Evolutionary conservation across 2,888 invertebrate genomes (phyloP), one percentile per base, ranked within the genome.

Genomic region (Ryuthela nishihirai): DNA sequence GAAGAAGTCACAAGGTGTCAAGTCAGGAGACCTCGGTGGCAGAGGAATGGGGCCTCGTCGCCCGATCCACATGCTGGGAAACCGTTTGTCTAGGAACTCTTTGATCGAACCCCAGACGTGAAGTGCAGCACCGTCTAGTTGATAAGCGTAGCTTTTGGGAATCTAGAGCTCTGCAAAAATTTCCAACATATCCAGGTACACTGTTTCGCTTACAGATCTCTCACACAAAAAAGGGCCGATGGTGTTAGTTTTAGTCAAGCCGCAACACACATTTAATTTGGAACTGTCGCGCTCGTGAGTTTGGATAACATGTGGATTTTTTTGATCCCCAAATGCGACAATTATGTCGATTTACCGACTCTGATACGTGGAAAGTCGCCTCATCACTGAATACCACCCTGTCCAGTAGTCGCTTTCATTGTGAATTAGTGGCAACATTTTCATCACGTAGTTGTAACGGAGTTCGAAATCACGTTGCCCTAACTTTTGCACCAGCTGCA

Each of bases 201-300:
- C 24, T 9, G 21, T 21, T 41, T 4, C 15, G 7, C 23, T 41
- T 23, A 41, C 41, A 23, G 24, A 23, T 10, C 41, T 9, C 41
- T 41, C 41, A 6, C 21, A 41, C 12, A 60, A 54, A 23, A 45
- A 35, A 43, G 42, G 20, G 26, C 58, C 29, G 68, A 63, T 2
- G 70, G 70, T 42, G 69, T 69, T 4, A 34, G 23, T 24, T 23
- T 12, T 9, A 20, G 4, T 7, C 2, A 52, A n/a, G 12, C 45
- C 53, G 9, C 18, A 53, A 38, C 45, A 44, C 23, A 54, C 40
- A 36, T 54, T 54, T 9, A 56, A 10, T 50, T 56, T 50, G 20
- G 39, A 39, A 15, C 24, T 38, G 25, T 56, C 43, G 12, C 38
- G 4, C 38, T 50, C 44, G 15, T 32, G 32, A 32, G n/a, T n/a